Percentiles rank a stretch among this genome's conserved stretches.
phyloP scores from a whole-genome alignment of 2,797 vertebrate genomes.

The Arctocebus calabarensis region DNA sequence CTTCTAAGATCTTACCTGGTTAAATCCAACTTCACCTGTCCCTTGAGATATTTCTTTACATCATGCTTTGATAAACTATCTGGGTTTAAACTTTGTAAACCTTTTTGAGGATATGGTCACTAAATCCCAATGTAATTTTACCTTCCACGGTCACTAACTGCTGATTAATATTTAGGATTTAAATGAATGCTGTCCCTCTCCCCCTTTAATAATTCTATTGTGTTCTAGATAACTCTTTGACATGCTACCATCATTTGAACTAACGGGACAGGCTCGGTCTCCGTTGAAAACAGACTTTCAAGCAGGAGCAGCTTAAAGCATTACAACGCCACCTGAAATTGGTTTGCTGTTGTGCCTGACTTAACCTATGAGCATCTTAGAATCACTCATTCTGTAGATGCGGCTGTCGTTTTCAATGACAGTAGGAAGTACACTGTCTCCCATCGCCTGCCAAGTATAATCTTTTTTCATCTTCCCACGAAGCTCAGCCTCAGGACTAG shows the following conservation, averaged over 20 bases:
- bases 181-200: neutral
- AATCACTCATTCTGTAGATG: neutral
- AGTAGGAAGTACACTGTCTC: neutral
- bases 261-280: neutral
- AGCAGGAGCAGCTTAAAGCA: neutral
- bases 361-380: neutral
- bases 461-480: neutral
- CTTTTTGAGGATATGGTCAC: neutral
- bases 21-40: neutral
- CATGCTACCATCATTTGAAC: neutral
- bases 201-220: neutral
- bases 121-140: slow-evolving; percentile 2
- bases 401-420: slow-evolving; percentile 36
- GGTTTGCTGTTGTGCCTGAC: neutral
- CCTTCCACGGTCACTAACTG: neutral
- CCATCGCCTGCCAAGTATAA: neutral
- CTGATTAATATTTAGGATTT: neutral
- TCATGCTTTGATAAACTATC: neutral
- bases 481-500: neutral
- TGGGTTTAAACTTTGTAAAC: neutral
- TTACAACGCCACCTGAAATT: neutral
- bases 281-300: neutral
- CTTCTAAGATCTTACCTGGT: neutral
- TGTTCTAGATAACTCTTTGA: neutral
- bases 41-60: neutral